Conservation (phyloP, 2,113 vertebrate genomes). For the Myocastor coypus region DNA sequence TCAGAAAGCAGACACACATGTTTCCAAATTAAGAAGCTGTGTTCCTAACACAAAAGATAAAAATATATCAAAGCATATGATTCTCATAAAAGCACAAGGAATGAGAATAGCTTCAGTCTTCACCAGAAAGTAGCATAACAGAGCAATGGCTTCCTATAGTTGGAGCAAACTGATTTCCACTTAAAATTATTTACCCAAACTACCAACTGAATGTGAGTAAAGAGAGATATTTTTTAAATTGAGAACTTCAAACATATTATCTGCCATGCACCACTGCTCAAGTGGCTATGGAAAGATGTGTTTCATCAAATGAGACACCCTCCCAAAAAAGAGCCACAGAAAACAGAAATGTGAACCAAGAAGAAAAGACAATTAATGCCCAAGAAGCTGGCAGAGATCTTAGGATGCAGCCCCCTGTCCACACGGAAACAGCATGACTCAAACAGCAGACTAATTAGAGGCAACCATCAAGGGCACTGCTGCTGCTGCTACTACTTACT, state of each 20-base stretch:
- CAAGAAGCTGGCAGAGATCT: neutral
- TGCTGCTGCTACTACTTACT: too few species aligned
- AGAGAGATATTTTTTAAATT: neutral
- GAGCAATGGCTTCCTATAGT: neutral
- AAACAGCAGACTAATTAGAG: neutral
- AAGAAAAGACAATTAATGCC: neutral
- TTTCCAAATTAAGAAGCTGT: constrained; percentile 1
- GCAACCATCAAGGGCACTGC: neutral
- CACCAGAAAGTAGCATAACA: neutral
- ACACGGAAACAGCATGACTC: neutral
- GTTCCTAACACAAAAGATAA: neutral
- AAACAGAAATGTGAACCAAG: neutral
- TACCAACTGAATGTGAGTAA: neutral
- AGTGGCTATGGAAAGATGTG: neutral
- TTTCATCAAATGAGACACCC: neutral
- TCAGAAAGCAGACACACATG: neutral
- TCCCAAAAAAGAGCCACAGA: neutral
- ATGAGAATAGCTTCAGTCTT: neutral
- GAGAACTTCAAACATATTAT: constrained; percentile 16
- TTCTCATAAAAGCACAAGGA: neutral
- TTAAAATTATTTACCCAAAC: neutral
- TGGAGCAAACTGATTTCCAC: neutral
- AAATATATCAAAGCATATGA: neutral
- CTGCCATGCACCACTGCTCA: neutral
- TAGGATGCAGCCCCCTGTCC: neutral